phyloP scores from a whole-genome alignment of 2,797 vertebrate genomes.

The Ctenochaetus hawaiiensis region DNA sequence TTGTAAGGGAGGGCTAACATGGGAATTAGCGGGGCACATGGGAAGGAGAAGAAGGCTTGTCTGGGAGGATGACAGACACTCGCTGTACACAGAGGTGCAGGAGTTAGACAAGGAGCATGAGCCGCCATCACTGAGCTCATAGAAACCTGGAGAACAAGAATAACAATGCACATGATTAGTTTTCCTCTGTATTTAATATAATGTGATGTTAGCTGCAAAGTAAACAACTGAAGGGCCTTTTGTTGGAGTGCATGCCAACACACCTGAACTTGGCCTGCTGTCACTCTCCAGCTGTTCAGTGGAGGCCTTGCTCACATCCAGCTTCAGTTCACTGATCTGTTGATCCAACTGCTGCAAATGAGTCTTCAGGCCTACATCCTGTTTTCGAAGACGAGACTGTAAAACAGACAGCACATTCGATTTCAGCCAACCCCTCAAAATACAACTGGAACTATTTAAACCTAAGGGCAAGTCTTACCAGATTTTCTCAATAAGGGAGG shows the following conservation, averaged over 20 bases:
- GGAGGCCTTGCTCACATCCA: constrained; percentile 89
- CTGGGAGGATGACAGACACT: constrained; percentile 89
- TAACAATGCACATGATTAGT: not conserved
- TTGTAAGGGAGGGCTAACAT: constrained; percentile 48
- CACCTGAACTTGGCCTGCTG: constrained; percentile 98
- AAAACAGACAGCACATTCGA: constrained; percentile 34
- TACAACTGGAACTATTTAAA: not conserved
- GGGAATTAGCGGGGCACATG: constrained; percentile 70
- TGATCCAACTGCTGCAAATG: constrained; percentile 94
- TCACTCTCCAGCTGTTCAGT: constrained; percentile 91
- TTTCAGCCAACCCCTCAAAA: constrained; percentile 16
- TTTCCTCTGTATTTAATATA: constrained; percentile 12
- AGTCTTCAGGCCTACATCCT: constrained; percentile 92
- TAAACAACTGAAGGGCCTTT: constrained; percentile 9
- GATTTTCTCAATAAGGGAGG: constrained; percentile 6
- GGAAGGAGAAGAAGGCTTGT: constrained; percentile 82
- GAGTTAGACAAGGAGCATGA: constrained; percentile 95
- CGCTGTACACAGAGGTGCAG: constrained; percentile 95
- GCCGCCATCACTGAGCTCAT: constrained; percentile 94
- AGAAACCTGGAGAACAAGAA: constrained; percentile 88
- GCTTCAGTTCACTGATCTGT: constrained; percentile 92
- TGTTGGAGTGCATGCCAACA: constrained; percentile 18
- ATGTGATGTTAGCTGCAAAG: constrained; percentile 4
- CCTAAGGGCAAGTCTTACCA: not conserved
- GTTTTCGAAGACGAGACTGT: constrained; percentile 90